Conservation (phyloP, 1,140 invertebrate genomes). For the Epicauta chinensis region DNA sequence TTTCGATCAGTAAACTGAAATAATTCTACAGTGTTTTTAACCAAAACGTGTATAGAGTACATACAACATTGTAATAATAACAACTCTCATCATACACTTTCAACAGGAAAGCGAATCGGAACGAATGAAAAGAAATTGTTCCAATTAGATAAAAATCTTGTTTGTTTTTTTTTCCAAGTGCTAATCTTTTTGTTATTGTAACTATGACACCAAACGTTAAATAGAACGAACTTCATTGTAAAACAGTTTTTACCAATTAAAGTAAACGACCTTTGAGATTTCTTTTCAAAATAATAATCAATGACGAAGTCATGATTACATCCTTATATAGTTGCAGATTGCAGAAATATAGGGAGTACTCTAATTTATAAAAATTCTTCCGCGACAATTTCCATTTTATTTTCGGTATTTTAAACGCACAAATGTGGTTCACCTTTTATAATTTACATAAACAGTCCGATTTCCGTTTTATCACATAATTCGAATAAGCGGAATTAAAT, state of each 20-base stretch:
- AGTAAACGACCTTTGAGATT: constrained; percentile 4
- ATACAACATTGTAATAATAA: neutral
- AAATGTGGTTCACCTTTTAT: constrained; percentile 8
- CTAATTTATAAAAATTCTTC: no score
- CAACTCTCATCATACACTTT: constrained; percentile 9
- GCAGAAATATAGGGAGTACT: no score
- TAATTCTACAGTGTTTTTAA: constrained; percentile 5
- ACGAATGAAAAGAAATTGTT: constrained; percentile 12
- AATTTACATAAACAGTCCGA: constrained; percentile 1
- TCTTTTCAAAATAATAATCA: neutral
- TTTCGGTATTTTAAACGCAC: no score
- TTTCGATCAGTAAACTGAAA: constrained; percentile 9
- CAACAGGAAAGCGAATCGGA: constrained; percentile 14
- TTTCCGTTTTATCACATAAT: constrained; percentile 10
- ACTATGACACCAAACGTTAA: constrained; percentile 1
- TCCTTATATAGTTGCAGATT: neutral
- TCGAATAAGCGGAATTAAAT: neutral
- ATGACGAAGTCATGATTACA: neutral
- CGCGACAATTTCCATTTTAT: no score
- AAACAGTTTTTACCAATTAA: constrained; percentile 1
- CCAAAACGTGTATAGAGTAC: constrained; percentile 10
- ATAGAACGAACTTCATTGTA: neutral
- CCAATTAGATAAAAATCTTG: constrained; percentile 1
- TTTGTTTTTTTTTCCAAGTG: no score
- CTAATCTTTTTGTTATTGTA: neutral